These are phyloP conservation scores for Brachyalestes nurse DNA, from an alignment of 2,797 vertebrate species.

Conservation along the genomic window DNA sequence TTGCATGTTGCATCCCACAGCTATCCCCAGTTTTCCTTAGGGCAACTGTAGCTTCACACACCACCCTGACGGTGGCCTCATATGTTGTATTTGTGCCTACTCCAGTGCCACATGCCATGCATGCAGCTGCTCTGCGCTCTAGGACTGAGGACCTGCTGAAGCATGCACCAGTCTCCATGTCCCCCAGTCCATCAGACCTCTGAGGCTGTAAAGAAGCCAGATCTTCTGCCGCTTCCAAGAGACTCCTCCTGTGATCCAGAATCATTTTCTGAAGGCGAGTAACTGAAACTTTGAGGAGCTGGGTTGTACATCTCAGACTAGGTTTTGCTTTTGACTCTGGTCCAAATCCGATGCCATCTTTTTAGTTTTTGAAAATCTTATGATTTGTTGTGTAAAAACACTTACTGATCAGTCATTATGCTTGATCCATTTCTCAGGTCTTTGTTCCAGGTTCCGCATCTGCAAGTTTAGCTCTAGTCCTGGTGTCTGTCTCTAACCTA, in stretches of 20 bases:
- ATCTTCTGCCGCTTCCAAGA: neutral
- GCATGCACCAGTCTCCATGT: neutral
- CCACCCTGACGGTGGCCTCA: neutral
- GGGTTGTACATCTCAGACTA: neutral
- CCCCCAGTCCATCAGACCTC: neutral
- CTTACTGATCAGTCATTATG: no score
- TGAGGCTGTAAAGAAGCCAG: neutral
- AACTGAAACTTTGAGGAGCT: neutral
- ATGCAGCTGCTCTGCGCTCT: neutral
- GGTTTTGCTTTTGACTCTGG: no score
- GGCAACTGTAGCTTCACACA: neutral
- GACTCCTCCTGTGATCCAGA: no score
- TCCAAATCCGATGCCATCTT: no score
- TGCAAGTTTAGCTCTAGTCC: no score
- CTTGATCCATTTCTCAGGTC: no score
- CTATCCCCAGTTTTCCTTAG: no score
- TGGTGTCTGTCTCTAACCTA: no score
- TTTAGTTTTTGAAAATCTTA: no score
- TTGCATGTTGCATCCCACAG: no score
- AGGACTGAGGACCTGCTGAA: neutral
- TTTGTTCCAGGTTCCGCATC: no score
- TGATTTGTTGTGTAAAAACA: no score
- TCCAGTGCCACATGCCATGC: neutral
- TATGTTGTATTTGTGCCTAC: neutral
- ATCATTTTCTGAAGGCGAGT: neutral